These are phyloP conservation scores for honey bee (Apis mellifera) DNA, from an alignment of 1,140 invertebrate genomes.

Conservation along the genomic window DNA sequence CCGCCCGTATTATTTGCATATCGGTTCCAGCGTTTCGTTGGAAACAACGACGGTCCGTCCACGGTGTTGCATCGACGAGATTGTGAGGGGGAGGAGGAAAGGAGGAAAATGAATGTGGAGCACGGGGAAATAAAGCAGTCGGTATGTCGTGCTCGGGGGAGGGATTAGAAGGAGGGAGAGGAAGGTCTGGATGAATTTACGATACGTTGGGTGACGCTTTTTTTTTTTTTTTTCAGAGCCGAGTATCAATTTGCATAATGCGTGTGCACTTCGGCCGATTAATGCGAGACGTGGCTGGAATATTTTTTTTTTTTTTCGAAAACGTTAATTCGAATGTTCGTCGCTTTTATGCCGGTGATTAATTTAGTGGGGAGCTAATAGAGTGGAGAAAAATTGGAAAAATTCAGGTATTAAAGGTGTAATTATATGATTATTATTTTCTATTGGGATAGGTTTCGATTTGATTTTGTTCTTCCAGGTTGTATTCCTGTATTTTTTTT, in stretches of 20 bases:
- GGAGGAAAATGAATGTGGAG: not conserved
- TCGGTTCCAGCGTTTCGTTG: slow-evolving; percentile 11
- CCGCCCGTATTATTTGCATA: slow-evolving; percentile 44
- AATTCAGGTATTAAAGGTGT: no score
- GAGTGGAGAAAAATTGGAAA: no score
- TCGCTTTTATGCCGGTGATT: not conserved
- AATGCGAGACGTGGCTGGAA: not conserved
- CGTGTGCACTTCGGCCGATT: slow-evolving; percentile 19
- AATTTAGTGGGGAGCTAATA: no score
- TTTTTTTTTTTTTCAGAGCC: not conserved
- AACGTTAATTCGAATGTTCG: not conserved
- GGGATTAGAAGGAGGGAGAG: no score
- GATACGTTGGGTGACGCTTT: slow-evolving; percentile 1
- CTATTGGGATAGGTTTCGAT: no score
- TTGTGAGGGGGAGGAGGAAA: not conserved
- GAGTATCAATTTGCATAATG: slow-evolving; percentile 34
- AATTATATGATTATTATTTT: no score
- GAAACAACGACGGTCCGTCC: slow-evolving; percentile 6
- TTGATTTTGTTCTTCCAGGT: no score
- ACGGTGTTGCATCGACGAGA: not conserved
- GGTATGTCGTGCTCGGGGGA: no score
- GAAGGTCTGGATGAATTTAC: slow-evolving; percentile 29
- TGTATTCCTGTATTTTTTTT: no score
- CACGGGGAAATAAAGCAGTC: no score
- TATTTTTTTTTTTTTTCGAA: not conserved